These are phyloP conservation scores for Tyrannus savana DNA, from an alignment of 2,113 vertebrate genomes.

Conservation along the genomic window DNA sequence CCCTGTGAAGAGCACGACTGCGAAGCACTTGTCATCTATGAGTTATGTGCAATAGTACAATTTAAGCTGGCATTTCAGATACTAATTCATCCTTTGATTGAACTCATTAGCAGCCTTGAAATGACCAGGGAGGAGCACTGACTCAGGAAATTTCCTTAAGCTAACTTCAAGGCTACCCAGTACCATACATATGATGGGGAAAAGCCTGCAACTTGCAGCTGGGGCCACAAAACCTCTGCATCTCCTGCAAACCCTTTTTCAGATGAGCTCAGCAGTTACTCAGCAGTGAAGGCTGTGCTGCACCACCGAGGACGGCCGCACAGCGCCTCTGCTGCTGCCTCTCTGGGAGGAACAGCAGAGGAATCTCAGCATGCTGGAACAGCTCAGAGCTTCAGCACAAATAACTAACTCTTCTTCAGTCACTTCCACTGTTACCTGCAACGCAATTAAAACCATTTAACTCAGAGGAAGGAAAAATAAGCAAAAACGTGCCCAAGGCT, in stretches of 20 bases:
- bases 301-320: fast-evolving
- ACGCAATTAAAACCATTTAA: not conserved
- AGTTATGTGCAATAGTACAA: not conserved
- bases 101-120: not conserved
- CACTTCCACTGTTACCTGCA: not conserved
- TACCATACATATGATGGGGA: not conserved
- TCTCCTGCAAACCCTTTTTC: not conserved
- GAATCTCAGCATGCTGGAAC: fast-evolving
- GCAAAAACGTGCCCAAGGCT: not conserved
- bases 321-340: conserved; percentile 8
- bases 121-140: not conserved
- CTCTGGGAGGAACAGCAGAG: fast-evolving
- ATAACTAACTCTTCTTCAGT: not conserved
- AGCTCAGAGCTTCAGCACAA: not conserved
- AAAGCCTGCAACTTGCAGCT: not conserved
- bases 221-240: not conserved
- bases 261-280: not conserved
- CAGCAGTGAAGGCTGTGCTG: not conserved
- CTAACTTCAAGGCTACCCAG: not conserved
- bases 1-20: not conserved
- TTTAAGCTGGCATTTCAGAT: not conserved
- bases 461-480: not conserved
- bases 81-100: not conserved
- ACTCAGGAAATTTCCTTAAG: not conserved
- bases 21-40: not conserved